Evolutionary conservation across 2,113 vertebrate genomes (phyloP).

Genomic region (Oxyura jamaicensis): DNA sequence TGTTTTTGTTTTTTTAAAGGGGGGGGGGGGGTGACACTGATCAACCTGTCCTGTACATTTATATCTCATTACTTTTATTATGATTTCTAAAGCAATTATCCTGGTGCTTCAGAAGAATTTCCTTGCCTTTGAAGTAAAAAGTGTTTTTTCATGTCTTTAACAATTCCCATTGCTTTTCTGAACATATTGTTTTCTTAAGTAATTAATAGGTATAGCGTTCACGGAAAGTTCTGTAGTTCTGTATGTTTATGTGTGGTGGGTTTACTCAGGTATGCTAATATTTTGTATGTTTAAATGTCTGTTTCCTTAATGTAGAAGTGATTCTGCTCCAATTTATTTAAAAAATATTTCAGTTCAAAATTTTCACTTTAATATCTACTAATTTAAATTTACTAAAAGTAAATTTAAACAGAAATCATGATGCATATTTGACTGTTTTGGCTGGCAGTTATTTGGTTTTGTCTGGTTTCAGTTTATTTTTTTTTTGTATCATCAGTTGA

Average conservation of each 20-base stretch:
- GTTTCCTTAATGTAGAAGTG: not conserved
- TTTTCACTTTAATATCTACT: not conserved
- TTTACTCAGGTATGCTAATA: not conserved
- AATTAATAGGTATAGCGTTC: not conserved
- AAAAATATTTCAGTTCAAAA: not conserved
- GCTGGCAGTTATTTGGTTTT: not conserved
- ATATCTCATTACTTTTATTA: not conserved
- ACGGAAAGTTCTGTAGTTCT: not conserved
- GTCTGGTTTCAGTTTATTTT: not conserved
- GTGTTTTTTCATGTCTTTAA: not conserved
- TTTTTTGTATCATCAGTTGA: not conserved
- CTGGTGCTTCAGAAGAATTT: not conserved
- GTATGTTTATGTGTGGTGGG: accelerated
- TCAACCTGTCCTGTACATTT: not conserved
- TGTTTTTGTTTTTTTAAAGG: too few species aligned
- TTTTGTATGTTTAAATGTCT: not conserved
- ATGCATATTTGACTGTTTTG: not conserved
- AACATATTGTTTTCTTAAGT: not conserved
- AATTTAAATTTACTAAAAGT: not conserved
- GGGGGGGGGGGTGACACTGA: not conserved
- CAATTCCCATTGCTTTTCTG: not conserved
- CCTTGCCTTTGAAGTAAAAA: not conserved
- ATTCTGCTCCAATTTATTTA: not conserved
- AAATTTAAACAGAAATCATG: not conserved
- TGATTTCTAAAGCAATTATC: not conserved